A percentile compares a stretch with the other conserved stretches of the same genome.
These are phyloP conservation scores for Channa maculata DNA, from an alignment of 2,113 vertebrate species.

Conservation along the genomic window DNA sequence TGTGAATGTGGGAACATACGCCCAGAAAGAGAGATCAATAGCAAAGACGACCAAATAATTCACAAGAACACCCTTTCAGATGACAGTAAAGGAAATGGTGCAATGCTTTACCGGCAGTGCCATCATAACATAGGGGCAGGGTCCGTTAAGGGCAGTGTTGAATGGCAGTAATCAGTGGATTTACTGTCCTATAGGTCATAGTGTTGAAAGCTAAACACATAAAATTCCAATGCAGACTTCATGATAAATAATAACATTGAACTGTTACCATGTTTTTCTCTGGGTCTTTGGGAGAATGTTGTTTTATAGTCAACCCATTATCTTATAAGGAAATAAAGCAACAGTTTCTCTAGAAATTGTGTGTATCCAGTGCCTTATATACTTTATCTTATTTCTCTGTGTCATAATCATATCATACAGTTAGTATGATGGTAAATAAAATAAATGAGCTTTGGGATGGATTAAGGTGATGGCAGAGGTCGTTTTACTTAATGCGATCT, in stretches of 20 bases:
- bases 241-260: neutral
- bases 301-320: neutral
- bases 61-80: slow-evolving; percentile 30
- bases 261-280: neutral
- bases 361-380: too few relatives aligned
- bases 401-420: too few relatives aligned
- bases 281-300: too few relatives aligned
- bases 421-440: too few relatives aligned
- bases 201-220: neutral
- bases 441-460: too few relatives aligned
- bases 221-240: neutral
- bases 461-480: too few relatives aligned
- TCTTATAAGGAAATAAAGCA: too few relatives aligned
- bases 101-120: slow-evolving; percentile 43
- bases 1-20: neutral
- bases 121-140: slow-evolving; percentile 31
- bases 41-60: slow-evolving; percentile 20
- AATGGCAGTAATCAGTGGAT: neutral
- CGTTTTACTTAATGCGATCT: too few relatives aligned
- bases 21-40: neutral
- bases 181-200: slow-evolving; percentile 3
- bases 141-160: neutral
- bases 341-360: too few relatives aligned
- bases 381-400: too few relatives aligned
- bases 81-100: slow-evolving; percentile 47